phyloP scores from a whole-genome alignment of 2,888 invertebrate species.

The Taenaris catops region DNA sequence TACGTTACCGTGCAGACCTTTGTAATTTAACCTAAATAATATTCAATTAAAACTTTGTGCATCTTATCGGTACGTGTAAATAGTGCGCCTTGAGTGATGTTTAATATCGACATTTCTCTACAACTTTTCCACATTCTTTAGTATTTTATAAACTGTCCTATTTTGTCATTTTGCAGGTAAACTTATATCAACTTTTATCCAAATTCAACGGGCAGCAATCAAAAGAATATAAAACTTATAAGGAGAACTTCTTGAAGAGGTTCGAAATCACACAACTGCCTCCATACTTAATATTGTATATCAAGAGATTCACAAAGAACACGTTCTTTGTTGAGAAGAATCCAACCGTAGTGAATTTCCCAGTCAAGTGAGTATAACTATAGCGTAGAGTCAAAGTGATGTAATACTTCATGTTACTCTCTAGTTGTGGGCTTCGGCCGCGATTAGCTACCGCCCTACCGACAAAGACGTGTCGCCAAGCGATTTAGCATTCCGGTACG shows the following conservation, averaged over 20 bases:
- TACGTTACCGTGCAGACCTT: slow-evolving; percentile 23
- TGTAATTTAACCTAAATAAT: slow-evolving; percentile 26
- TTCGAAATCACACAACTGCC: slow-evolving; percentile 97
- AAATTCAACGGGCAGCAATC: slow-evolving; percentile 98
- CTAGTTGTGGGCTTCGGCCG: too few species aligned
- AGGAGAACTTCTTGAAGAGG: slow-evolving; percentile 98
- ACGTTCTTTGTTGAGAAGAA: slow-evolving; percentile 99
- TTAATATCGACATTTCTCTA: slow-evolving; percentile 1
- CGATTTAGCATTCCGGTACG: too few species aligned
- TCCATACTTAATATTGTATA: slow-evolving; percentile 96
- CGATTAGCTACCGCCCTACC: too few species aligned
- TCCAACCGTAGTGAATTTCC: slow-evolving; percentile 99
- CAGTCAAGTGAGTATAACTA: slow-evolving; percentile 95
- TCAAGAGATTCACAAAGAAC: slow-evolving; percentile 99
- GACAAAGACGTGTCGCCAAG: too few species aligned
- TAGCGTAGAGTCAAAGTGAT: too few species aligned
- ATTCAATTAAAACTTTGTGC: slow-evolving; percentile 23
- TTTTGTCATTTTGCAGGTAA: slow-evolving; percentile 88
- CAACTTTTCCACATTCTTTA: neutral
- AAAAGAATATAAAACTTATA: slow-evolving; percentile 99
- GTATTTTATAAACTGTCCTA: too few species aligned
- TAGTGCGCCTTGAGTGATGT: neutral
- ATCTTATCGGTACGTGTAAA: slow-evolving; percentile 5
- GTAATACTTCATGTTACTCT: too few species aligned
- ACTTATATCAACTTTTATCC: slow-evolving; percentile 93